Evolutionary conservation across 2,113 vertebrate genomes (phyloP).

Genomic region (Osmerus eperlanus): DNA sequence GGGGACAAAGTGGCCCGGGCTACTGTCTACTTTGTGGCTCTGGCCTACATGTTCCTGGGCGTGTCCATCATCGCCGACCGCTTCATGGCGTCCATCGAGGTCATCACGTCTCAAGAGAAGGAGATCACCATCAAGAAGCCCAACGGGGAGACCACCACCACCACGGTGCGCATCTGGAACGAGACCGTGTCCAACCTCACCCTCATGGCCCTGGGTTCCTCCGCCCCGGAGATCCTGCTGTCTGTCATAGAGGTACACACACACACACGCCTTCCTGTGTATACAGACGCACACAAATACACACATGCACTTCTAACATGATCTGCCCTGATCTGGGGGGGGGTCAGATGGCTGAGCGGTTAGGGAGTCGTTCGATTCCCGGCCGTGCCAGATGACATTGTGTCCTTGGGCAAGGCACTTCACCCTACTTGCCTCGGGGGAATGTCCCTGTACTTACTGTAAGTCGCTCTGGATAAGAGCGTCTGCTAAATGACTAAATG

Average conservation of each 20-base stretch:
- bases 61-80: slow-evolving; percentile 97
- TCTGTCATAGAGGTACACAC: slow-evolving; percentile 84
- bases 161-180: slow-evolving; percentile 96
- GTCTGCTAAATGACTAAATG: no score
- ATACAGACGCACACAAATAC: not conserved
- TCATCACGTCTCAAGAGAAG: slow-evolving; percentile 96
- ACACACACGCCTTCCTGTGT: not conserved
- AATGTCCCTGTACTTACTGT: no score
- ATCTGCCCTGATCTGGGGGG: not conserved
- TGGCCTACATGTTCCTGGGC: slow-evolving; percentile 98
- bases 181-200: slow-evolving; percentile 98
- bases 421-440: no score
- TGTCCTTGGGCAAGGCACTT: no score
- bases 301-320: not conserved
- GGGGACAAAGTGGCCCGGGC: slow-evolving; percentile 97
- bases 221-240: slow-evolving; percentile 94
- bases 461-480: no score
- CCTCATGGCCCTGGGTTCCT: slow-evolving; percentile 95
- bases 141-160: slow-evolving; percentile 94
- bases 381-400: no score
- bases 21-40: slow-evolving; percentile 95
- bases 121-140: slow-evolving; percentile 98
- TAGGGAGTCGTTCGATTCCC: no score
- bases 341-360: no score
- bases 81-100: slow-evolving; percentile 99